These are phyloP conservation scores for Aurelia aurita DNA, from an alignment of 30 jellyfish, hydroid and myxozoan genomes.

Conservation along the genomic window DNA sequence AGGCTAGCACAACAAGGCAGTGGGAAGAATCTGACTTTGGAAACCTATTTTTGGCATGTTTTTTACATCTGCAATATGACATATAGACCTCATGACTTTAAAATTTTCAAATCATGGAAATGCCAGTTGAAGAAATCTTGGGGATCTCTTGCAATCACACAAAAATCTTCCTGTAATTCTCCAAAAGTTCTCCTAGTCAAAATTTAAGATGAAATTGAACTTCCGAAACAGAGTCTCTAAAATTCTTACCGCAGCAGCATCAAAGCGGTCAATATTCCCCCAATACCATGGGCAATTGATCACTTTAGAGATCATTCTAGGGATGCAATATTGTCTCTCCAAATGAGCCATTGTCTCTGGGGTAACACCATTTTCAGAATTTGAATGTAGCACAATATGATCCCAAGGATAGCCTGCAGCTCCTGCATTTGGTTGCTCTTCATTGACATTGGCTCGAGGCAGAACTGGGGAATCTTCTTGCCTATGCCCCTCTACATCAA, in stretches of 20 bases:
- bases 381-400: no score
- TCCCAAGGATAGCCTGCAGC: not conserved
- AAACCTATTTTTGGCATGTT: no score
- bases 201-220: not conserved
- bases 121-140: no score
- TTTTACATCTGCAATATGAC: no score
- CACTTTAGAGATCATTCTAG: constrained; percentile 51
- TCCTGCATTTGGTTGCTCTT: not conserved
- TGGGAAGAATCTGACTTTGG: no score
- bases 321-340: constrained; percentile 24
- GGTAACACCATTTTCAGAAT: constrained; percentile 2
- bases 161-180: no score
- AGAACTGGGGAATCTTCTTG: constrained; percentile 53
- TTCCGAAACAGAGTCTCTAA: not conserved
- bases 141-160: no score
- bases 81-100: no score
- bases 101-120: no score
- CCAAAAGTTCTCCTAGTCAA: no score
- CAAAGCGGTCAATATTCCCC: constrained; percentile 73
- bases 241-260: constrained; percentile 62
- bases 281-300: constrained; percentile 66
- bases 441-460: constrained; percentile 17
- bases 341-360: no score
- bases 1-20: no score
- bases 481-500: constrained; percentile 51